Conservation (phyloP, 2,797 vertebrate species). For the Poliocrania exsul region DNA sequence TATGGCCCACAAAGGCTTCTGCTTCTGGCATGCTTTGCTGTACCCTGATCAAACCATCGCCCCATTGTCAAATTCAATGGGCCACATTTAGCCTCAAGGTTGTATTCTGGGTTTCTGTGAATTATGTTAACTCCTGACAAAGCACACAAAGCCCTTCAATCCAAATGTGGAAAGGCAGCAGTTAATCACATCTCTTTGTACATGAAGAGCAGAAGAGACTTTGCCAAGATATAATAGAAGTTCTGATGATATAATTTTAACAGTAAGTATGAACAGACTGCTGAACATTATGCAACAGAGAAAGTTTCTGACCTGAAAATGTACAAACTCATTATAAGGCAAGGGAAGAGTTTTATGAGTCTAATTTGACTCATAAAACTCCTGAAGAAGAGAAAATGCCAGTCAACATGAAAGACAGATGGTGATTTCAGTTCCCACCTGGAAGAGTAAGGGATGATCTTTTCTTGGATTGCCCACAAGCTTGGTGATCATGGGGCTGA, state of each 20-base stretch:
- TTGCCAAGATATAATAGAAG: constrained; percentile 18
- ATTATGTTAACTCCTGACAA: constrained; percentile 34
- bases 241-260: constrained; percentile 47
- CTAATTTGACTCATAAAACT: neutral
- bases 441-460: neutral
- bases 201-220: neutral
- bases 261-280: constrained; percentile 35
- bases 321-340: constrained; percentile 18
- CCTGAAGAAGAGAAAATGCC: neutral
- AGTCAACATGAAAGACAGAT: neutral
- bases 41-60: constrained; percentile 5
- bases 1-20: constrained; percentile 27
- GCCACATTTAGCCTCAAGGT: constrained; percentile 38
- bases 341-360: neutral
- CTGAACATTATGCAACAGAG: constrained; percentile 31
- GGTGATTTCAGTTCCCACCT: neutral
- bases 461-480: neutral
- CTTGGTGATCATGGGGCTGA: fast-evolving
- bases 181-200: constrained; percentile 49
- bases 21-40: constrained; percentile 9
- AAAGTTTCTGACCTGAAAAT: constrained; percentile 48
- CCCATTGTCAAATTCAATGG: constrained; percentile 37
- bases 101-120: constrained; percentile 23
- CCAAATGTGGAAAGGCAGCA: constrained; percentile 17
- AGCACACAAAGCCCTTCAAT: neutral